Evolutionary conservation across 2,113 vertebrate species (phyloP).

Genomic region (Pagrus major): DNA sequence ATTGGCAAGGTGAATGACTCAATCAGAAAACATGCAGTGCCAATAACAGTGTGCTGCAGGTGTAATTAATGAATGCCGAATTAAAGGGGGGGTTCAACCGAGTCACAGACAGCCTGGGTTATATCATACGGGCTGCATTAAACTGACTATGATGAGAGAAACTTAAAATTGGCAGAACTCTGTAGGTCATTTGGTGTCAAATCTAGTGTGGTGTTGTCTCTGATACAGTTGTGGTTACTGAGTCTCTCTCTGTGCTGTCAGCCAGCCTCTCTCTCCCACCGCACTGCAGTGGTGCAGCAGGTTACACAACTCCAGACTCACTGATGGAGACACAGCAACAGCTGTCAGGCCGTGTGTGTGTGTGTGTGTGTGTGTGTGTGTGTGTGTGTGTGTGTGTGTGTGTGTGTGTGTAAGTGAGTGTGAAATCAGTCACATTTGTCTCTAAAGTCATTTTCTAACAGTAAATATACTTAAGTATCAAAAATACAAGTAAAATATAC

Average conservation of each 20-base stretch:
- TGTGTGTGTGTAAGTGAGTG: too few species aligned
- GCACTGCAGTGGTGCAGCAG: conserved; percentile 54
- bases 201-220: neutral
- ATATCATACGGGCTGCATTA: rapidly evolving
- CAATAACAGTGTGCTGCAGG: rapidly evolving
- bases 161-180: neutral
- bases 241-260: conserved; percentile 5
- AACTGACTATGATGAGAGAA: neutral
- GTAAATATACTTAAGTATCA: too few species aligned
- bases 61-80: neutral
- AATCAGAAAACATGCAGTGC: neutral
- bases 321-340: conserved; percentile 10
- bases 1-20: neutral
- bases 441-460: too few species aligned
- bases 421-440: too few species aligned
- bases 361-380: neutral
- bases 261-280: conserved; percentile 18
- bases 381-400: too few species aligned
- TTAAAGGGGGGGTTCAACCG: rapidly evolving
- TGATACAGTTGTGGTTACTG: neutral
- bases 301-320: conserved; percentile 6
- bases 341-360: neutral
- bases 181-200: conserved; percentile 11
- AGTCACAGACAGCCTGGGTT: neutral
- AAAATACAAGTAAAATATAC: too few species aligned